phyloP scores from a whole-genome alignment of 2,888 invertebrate genomes.

The Heliconius ethilla region DNA sequence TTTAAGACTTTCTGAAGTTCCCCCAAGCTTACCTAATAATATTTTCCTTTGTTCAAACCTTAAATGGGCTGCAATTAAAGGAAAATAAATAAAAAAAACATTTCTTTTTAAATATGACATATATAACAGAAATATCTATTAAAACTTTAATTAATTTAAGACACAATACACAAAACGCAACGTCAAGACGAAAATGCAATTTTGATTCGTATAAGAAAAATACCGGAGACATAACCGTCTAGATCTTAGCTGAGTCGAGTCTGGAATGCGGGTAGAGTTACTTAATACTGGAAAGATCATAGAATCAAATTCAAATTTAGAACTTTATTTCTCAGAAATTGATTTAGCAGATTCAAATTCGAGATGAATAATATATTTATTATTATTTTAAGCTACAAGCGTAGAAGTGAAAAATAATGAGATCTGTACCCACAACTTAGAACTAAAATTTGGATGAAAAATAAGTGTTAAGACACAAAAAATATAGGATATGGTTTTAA shows the following conservation, averaged over 20 bases:
- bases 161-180: constrained; percentile 11
- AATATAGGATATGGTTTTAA: too few relatives aligned
- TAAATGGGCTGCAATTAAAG: too few relatives aligned
- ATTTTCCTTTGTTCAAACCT: too few relatives aligned
- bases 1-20: background rate
- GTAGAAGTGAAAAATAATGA: too few relatives aligned
- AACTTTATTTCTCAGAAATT: too few relatives aligned
- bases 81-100: background rate
- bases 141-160: background rate
- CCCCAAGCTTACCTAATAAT: background rate
- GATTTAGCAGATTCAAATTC: too few relatives aligned
- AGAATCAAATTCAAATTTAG: background rate
- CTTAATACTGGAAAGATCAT: constrained; percentile 18
- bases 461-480: too few relatives aligned
- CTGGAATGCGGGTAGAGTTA: constrained; percentile 16
- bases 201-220: constrained; percentile 34
- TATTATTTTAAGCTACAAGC: too few relatives aligned
- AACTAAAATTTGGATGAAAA: too few relatives aligned
- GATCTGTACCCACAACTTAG: too few relatives aligned
- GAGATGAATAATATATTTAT: too few relatives aligned
- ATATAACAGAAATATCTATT: background rate
- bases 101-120: background rate
- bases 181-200: constrained; percentile 26
- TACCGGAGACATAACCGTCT: constrained; percentile 33
- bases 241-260: constrained; percentile 26